Evolutionary conservation across 2,797 vertebrate genomes (phyloP).

Genomic region (Spatula clypeata): DNA sequence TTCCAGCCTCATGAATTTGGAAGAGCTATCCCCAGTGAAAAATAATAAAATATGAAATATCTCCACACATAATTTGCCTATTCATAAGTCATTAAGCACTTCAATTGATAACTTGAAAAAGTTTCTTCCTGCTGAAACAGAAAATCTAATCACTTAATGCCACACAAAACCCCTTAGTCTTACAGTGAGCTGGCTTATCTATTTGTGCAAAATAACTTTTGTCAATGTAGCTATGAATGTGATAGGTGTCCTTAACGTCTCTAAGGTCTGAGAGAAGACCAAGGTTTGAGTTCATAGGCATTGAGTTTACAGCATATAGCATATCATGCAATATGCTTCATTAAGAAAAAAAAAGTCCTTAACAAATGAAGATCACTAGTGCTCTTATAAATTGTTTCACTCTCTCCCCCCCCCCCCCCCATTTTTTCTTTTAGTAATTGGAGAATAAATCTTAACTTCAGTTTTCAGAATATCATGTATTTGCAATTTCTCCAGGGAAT

Average conservation of each 20-base stretch:
- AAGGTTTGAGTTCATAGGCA: neutral
- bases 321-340: neutral
- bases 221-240: neutral
- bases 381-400: neutral
- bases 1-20: neutral
- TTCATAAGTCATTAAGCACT: neutral
- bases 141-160: neutral
- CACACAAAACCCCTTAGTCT: neutral
- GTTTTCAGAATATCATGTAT: neutral
- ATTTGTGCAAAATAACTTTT: neutral
- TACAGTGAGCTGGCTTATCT: neutral
- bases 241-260: neutral
- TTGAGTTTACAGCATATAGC: too few relatives aligned
- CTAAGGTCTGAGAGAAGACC: neutral
- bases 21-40: neutral
- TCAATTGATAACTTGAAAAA: neutral
- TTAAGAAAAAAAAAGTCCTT: neutral
- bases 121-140: neutral
- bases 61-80: neutral
- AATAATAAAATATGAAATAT: neutral
- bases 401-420: rapidly evolving
- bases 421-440: neutral
- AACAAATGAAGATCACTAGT: neutral
- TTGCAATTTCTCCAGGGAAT: neutral
- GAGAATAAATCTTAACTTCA: neutral